Evolutionary conservation across 2,888 invertebrate species (phyloP), one percentile per base, ranked within the genome.

Genomic region (Xiphydria camelus): DNA sequence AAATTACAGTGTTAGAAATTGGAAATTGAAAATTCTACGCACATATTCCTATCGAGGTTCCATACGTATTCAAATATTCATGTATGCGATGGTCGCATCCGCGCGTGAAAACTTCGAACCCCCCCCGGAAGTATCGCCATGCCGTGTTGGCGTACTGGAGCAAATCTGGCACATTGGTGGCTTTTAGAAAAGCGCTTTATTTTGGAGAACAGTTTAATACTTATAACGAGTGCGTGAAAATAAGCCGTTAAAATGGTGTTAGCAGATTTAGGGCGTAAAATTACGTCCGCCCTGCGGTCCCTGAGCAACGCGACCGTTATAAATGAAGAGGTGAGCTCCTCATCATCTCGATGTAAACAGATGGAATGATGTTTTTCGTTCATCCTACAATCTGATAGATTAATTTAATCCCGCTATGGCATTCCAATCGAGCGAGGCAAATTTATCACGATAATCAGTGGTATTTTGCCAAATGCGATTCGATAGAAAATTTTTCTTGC

Each of bases 221-320:
- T 12, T 14, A 15, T 29, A 12, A 29, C 10, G 18, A 44, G 38
- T 32, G 32, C 22, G 12, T 9, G 36, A 39, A 44, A 37, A 20
- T 31, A 12, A 47, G 40, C 31, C 18, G 23, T 40, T 74, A 87
- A 82, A 76, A 99, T 99, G 99, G 99, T 99, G 77, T 91, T 99
- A 85, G 99, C 99, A 69, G 99, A 99, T 84, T 87, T 99, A 77
- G 99, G 99, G 75, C 89, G 99, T 75, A 97, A 97, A 83, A 99
- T 99, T 76, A 98, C 98, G 70, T 91, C 94, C 78, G 99, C 99
- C 54, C 81, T 99, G 78, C 91, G 96, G 76, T 96, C 96, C 41
- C 81, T 99, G 59, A 97, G 96, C 80, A 94, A 94, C 82, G 97
- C 97, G 50, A 97, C 97, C 35, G 90, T 98, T 56, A 98, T 98